These are phyloP conservation scores for Penaeus japonicus DNA, from an alignment of 1,140 invertebrate species.

Conservation along the genomic window DNA sequence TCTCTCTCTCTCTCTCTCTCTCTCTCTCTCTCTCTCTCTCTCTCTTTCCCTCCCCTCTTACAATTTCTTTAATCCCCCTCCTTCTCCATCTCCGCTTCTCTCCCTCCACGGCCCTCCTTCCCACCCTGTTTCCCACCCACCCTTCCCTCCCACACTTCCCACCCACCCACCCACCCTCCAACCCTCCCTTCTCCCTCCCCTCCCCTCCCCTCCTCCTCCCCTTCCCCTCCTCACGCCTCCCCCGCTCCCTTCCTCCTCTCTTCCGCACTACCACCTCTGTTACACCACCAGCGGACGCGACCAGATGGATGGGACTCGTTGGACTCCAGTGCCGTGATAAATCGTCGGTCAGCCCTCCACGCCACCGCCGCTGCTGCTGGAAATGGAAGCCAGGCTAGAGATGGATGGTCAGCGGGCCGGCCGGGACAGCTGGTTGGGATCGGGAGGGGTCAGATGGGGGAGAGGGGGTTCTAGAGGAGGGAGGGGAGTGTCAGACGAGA, in stretches of 20 bases:
- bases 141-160: not conserved
- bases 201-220: not conserved
- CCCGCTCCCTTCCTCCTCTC: not conserved
- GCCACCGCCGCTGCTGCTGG: slow-evolving; percentile 8
- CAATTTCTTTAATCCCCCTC: not conserved
- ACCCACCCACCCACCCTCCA: not conserved
- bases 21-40: not conserved
- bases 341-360: slow-evolving; percentile 29
- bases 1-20: not conserved
- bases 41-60: not conserved
- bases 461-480: not conserved
- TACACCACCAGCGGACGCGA: slow-evolving; percentile 19
- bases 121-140: not conserved
- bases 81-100: not conserved
- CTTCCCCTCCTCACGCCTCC: not conserved
- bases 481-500: not conserved
- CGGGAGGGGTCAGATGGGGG: not conserved
- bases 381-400: slow-evolving; percentile 32
- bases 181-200: not conserved
- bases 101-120: not conserved
- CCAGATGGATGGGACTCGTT: slow-evolving; percentile 31
- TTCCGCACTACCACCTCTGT: slow-evolving; percentile 16
- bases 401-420: slow-evolving; percentile 11
- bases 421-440: not conserved
- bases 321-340: slow-evolving; percentile 25